Percentiles rank a stretch among this genome's conserved stretches.
These are phyloP conservation scores for Peromyscus californicus DNA, from an alignment of 2,113 vertebrate genomes.

Conservation along the genomic window DNA sequence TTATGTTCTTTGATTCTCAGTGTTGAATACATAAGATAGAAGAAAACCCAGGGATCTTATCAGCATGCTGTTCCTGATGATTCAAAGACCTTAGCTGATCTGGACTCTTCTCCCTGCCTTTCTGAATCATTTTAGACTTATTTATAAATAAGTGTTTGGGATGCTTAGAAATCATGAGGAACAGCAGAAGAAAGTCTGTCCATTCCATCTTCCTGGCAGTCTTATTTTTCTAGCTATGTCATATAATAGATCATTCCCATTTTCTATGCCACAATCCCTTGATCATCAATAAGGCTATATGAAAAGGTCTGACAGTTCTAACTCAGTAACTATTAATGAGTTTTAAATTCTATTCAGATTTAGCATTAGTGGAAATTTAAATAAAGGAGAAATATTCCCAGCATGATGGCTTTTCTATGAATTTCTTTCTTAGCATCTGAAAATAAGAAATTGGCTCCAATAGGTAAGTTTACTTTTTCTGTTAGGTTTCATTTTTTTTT, in stretches of 20 bases:
- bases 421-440: background rate
- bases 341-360: background rate
- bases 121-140: background rate
- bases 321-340: background rate
- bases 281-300: background rate
- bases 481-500: background rate
- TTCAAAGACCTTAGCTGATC: background rate
- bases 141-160: background rate
- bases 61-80: background rate
- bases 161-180: background rate
- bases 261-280: background rate
- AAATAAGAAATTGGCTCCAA: background rate
- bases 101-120: background rate
- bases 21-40: background rate
- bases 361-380: background rate
- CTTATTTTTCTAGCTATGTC: background rate
- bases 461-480: background rate
- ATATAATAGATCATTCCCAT: slow-evolving; percentile 40
- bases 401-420: background rate
- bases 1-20: background rate
- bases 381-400: background rate
- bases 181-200: background rate
- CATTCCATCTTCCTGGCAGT: background rate
- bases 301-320: background rate
- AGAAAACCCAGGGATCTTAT: background rate